Base-by-base conservation (phyloP, 2,888 invertebrate genomes). In the Macrosoma leucophasiata region DNA sequence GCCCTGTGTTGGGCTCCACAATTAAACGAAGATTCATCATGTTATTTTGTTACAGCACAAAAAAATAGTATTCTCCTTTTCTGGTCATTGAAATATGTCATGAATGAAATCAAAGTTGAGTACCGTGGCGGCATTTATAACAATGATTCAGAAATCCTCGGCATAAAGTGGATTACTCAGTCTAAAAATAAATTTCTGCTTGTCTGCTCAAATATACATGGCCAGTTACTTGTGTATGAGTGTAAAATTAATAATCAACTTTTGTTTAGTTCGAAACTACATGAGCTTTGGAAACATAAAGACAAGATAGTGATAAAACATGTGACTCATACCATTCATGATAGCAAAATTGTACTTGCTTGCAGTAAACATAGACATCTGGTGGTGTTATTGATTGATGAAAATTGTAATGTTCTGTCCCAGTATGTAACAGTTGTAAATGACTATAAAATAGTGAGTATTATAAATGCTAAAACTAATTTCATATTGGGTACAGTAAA, bases 291-390 rank as follows among this genome's bases (percentile, higher is more conserved):
- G 81, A 15, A 52, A 3, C 47, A 69, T 26, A 64, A 65, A 46
- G 84, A 84, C 32, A 67, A 54, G 49, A 81, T 79, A 76, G 24
- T 63, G 3, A 42, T 59, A 0, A 58, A 52, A 25, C 38, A 52
- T 33, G 34, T 76, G 8, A 44, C 64, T 19, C 60, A 62, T 30
- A 43, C 36, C 2, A 29, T 44, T 4, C 36, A 52, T 3, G 45
- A 59, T 18, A 50, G 62, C n/a, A 57, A 65, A 18, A 42, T 68
- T 4, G 31, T 75, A 29, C 32, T 78, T 13, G 10, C 74, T 2
- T 79, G 48, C 36, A 63, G 55, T 33, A 84, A 84, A 60, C 58
- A 78, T 32, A 68, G 81, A 52, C 72, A 81, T 61, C 46, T 84
- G 29, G 18, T 79, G 1, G 41, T 60, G 4, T 58, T 67, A 41